phyloP scores from a whole-genome alignment of 2,797 vertebrate genomes.

The Tragopan temminckii region DNA sequence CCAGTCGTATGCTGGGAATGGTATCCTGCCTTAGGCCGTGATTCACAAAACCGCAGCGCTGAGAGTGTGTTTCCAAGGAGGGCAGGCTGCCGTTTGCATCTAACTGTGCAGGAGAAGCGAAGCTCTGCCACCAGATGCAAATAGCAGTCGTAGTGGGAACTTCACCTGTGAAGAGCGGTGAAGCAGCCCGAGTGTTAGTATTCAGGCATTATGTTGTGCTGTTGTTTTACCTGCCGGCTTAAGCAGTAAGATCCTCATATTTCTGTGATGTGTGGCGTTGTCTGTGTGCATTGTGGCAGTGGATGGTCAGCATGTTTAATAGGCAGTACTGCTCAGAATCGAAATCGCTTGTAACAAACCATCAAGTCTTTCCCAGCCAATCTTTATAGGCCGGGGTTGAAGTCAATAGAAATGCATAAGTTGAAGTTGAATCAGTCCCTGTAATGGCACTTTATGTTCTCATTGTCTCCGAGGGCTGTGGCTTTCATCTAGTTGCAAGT shows the following conservation, averaged over 20 bases:
- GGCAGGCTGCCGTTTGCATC: background rate
- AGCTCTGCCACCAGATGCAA: background rate
- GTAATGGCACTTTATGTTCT: background rate
- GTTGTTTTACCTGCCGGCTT: background rate
- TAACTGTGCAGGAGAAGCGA: background rate
- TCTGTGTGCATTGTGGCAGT: background rate
- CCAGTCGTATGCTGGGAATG: background rate
- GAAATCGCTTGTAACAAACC: background rate
- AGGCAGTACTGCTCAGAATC: background rate
- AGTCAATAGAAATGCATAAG: background rate
- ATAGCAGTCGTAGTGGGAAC: background rate
- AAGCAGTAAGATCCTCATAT: background rate
- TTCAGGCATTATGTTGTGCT: background rate
- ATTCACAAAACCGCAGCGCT: background rate
- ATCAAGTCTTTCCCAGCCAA: background rate
- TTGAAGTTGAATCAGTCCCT: background rate
- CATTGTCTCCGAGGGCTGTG: background rate
- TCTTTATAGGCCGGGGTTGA: background rate
- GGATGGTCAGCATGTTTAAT: background rate
- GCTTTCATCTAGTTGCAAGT: constrained; percentile 3
- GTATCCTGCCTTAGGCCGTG: background rate
- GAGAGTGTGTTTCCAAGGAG: background rate
- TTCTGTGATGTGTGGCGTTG: background rate
- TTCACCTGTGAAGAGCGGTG: background rate
- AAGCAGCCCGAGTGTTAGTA: background rate